Evolutionary conservation across 2,888 invertebrate species (phyloP).

Genomic region (Synanthedon tipuliformis): DNA sequence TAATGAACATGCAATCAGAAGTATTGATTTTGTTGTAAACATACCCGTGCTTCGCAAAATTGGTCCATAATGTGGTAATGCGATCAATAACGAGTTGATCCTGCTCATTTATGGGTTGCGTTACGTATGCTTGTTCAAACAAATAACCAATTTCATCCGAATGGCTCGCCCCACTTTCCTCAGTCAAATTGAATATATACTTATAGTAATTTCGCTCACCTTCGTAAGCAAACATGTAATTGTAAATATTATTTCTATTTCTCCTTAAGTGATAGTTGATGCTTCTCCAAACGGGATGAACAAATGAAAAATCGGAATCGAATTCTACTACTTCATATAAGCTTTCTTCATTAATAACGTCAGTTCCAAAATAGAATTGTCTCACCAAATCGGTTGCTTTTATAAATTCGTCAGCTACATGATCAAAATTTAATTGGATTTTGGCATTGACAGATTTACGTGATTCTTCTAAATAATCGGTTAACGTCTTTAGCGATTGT

Average conservation of each 20-base stretch:
- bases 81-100: constrained; percentile 33
- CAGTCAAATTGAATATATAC: constrained; percentile 3
- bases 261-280: constrained; percentile 22
- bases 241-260: constrained; percentile 21
- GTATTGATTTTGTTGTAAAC: constrained; percentile 1
- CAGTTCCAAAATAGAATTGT: constrained; percentile 7
- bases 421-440: neutral
- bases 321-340: constrained; percentile 22
- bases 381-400: neutral
- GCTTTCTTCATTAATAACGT: constrained; percentile 9
- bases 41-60: constrained; percentile 45
- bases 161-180: constrained; percentile 21
- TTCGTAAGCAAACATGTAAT: constrained; percentile 36
- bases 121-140: constrained; percentile 17
- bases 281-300: constrained; percentile 25
- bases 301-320: constrained; percentile 30
- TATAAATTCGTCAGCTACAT: neutral
- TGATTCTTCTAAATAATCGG: neutral
- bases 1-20: neutral
- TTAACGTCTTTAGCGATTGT: constrained; percentile 9
- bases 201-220: constrained; percentile 15
- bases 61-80: constrained; percentile 47
- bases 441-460: neutral
- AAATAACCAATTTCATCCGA: constrained; percentile 38
- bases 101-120: constrained; percentile 19